These are phyloP conservation scores for Pristionchus arcanus DNA, from an alignment of 2,888 invertebrate genomes.

Conservation along the genomic window DNA sequence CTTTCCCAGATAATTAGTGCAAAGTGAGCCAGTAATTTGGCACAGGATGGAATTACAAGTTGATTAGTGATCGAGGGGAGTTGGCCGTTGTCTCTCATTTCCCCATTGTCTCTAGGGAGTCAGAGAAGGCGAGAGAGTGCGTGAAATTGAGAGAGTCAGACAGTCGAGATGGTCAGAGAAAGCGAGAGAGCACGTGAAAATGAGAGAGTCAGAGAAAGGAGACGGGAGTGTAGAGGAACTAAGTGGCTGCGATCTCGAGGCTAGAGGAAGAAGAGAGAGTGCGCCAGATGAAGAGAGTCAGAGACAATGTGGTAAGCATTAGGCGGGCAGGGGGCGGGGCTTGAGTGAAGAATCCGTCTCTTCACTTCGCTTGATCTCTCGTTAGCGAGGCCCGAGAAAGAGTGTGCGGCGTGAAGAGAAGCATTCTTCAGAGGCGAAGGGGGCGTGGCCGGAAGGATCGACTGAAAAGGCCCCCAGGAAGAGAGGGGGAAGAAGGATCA, in stretches of 20 bases:
- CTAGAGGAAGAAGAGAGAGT: background rate
- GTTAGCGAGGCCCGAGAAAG: no score
- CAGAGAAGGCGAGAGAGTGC: background rate
- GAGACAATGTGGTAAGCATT: conserved; percentile 43
- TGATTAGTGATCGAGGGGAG: conserved; percentile 13
- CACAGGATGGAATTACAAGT: conserved; percentile 21
- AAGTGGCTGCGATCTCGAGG: background rate
- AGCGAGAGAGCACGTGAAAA: background rate
- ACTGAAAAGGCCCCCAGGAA: conserved; percentile 31
- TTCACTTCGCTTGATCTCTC: no score
- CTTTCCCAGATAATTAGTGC: conserved; percentile 42
- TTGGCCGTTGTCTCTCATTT: no score
- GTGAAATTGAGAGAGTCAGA: background rate
- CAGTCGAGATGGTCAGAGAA: background rate
- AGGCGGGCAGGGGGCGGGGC: background rate
- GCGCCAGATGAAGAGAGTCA: background rate
- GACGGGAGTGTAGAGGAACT: background rate
- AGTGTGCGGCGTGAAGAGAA: no score
- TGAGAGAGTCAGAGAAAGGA: background rate
- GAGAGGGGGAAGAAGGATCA: background rate
- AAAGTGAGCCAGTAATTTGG: background rate
- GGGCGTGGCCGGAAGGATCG: background rate
- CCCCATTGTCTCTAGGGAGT: background rate
- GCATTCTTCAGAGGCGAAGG: no score
- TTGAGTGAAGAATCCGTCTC: no score